Evolutionary conservation across 1,140 invertebrate species (phyloP).

Genomic region (Bombus picipes): DNA sequence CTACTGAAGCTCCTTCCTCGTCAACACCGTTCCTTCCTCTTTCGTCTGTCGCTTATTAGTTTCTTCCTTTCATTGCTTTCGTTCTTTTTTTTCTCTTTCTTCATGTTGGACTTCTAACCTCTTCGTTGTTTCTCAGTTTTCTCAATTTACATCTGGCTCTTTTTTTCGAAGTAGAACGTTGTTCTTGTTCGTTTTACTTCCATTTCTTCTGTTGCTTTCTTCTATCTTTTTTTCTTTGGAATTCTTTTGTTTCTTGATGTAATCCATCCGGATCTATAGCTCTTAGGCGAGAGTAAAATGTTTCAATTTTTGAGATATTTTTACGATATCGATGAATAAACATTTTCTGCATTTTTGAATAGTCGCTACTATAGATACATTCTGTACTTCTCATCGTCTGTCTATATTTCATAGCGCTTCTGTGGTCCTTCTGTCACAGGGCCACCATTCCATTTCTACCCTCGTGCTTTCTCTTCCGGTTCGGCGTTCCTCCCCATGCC

Average conservation of each 20-base stretch:
- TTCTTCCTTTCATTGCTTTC: neutral
- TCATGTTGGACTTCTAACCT: neutral
- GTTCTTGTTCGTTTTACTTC: neutral
- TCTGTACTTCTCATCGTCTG: neutral
- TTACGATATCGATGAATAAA: neutral
- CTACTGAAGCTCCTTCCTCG: conserved; percentile 59
- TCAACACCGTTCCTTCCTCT: conserved; percentile 42
- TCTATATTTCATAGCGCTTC: no score
- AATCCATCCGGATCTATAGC: neutral
- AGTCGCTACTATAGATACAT: neutral
- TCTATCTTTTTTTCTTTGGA: neutral
- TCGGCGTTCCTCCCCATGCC: conserved; percentile 11
- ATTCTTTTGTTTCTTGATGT: neutral
- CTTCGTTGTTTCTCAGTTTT: neutral
- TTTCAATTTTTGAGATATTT: neutral
- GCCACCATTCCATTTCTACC: neutral
- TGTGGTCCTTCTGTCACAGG: neutral
- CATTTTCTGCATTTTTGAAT: neutral
- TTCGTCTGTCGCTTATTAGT: conserved; percentile 11
- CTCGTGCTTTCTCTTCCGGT: conserved; percentile 22
- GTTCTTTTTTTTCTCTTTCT: neutral
- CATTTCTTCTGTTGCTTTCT: neutral
- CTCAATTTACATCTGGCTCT: neutral
- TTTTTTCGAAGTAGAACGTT: neutral
- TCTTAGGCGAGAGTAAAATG: neutral